Base-by-base conservation (phyloP, 2,113 vertebrate species). In the Apistogramma diplotaenia region DNA sequence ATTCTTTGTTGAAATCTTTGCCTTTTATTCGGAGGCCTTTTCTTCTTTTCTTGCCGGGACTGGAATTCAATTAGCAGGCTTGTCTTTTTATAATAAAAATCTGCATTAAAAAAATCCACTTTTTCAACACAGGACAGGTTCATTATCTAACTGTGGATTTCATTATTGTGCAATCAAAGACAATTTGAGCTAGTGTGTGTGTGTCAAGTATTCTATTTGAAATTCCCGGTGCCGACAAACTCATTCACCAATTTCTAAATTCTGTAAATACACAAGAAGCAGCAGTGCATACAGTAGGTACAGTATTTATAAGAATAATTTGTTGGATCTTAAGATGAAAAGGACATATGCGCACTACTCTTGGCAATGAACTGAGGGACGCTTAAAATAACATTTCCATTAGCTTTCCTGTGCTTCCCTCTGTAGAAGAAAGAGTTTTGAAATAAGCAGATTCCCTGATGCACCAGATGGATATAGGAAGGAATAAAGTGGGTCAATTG, bases 41-140 rank as follows among this genome's bases (percentile, higher is more conserved):
- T 12, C 31, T 16, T 18, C 2, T 5, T 8, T 46, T 60, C 2
- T 67, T 3, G 18, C 6, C 25, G 27, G 59, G 46, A 73, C 12
- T 84, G 57, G 53, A 82, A 27, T 21, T 82, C 53, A 31, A 9
- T 25, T 9, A 21, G 25, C 19, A 49, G 2, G 4, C 1, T 23
- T 43, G 25, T 57, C 23, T n/a, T 40, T 88, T 82, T 89, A 83
- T 82, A 87, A 46, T 35, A 29, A 15, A 5, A 51, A 35, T 11
- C 18, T 51, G 33, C 13, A 21, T 11, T 0, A 40, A 49, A 3
- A 55, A 13, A 37, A 11, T 67, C 61, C 53, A 81, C 55, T 56
- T 7, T 87, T 90, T 61, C 83, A 74, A 78, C 67, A 88, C 19
- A 65, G 56, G 43, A 29, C 9, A 67, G 1, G 55, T 23, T 43